These are phyloP conservation scores for Stenodema calcarata DNA, from an alignment of 2,888 invertebrate genomes.

Conservation along the genomic window DNA sequence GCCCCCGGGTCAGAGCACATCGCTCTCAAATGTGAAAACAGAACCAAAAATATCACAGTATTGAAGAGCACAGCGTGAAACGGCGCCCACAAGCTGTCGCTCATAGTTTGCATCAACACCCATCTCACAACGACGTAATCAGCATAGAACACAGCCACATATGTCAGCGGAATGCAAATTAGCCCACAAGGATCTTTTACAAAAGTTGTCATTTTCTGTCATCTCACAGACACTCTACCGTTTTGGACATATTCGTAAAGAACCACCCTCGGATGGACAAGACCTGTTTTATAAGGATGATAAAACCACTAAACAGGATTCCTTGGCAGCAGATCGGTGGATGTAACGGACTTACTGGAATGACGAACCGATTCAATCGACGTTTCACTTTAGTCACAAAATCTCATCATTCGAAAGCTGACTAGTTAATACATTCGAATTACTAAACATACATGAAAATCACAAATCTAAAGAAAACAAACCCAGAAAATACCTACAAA, in stretches of 20 bases:
- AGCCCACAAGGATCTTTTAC: slow-evolving; percentile 85
- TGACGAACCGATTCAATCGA: background rate
- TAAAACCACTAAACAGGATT: background rate
- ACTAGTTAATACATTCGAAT: too few relatives aligned
- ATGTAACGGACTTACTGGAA: background rate
- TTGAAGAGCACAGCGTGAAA: slow-evolving; percentile 82
- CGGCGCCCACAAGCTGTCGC: slow-evolving; percentile 80
- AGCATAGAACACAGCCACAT: slow-evolving; percentile 80
- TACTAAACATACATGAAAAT: background rate
- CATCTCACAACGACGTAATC: slow-evolving; percentile 86
- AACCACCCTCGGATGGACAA: background rate
- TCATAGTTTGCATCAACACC: slow-evolving; percentile 82
- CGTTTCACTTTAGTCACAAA: background rate
- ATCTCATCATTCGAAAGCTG: background rate
- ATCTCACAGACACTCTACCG: background rate
- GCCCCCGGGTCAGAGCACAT: slow-evolving; percentile 89
- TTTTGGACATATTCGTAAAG: background rate
- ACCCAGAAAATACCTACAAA: background rate
- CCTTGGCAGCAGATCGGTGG: background rate
- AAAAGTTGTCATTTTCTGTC: slow-evolving; percentile 67
- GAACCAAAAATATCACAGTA: slow-evolving; percentile 74
- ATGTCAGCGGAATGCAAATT: slow-evolving; percentile 80
- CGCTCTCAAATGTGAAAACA: slow-evolving; percentile 81
- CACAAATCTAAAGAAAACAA: background rate
- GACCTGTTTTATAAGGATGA: background rate